Evolutionary conservation across 35 echinoderm and acorn worm species (phyloP), one percentile per base, ranked within the genome.

Genomic region (Heliocidaris erythrogramma): DNA sequence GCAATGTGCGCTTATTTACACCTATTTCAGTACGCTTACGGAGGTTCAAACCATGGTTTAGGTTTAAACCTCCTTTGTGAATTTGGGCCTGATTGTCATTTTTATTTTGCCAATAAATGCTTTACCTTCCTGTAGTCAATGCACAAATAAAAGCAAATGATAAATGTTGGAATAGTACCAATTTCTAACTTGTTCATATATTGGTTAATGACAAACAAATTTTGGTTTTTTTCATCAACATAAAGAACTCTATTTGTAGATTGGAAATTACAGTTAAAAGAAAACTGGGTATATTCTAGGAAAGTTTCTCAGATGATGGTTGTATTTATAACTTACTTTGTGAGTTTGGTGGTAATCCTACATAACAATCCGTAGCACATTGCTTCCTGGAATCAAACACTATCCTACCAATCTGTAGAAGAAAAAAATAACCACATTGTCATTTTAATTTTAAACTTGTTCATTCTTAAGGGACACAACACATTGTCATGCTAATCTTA

Each of bases 361-460:
- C 97, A 71, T 99, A 99, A 93, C 98, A 99, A 16, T 95, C 97
- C 14, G 88, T 88, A 10, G 94, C 94, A 95, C 98, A 99, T 18
- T 53, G 14, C 85, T 95, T 95, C 88, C 95, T 95, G 18, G 96
- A 88, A 96, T 99, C 98, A 95, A 97, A 99, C 48, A 96, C 95
- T 94, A 99, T 96, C 96, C 96, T 96, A 11, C 98, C 98, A 96
- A 99, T 94, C 98, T 99, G 93, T 31, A 93, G 30, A 60, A 92
- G 49, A 90, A 86, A 93, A 42, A 42, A 42, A 42, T 42, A 42
- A n/a, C n/a, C 35, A 42, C 27, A 69, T 4, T 95, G 53, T 30
- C 27, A 78, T n/a, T 5, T 21, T 7, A n/a, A 78, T 7, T 21
- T 24, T 69, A 2, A 69, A 69, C 61, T 69, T 16, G 5, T 24